Evolutionary conservation across 2,888 invertebrate species (phyloP).

Genomic region (Drosophila pegasa): DNA sequence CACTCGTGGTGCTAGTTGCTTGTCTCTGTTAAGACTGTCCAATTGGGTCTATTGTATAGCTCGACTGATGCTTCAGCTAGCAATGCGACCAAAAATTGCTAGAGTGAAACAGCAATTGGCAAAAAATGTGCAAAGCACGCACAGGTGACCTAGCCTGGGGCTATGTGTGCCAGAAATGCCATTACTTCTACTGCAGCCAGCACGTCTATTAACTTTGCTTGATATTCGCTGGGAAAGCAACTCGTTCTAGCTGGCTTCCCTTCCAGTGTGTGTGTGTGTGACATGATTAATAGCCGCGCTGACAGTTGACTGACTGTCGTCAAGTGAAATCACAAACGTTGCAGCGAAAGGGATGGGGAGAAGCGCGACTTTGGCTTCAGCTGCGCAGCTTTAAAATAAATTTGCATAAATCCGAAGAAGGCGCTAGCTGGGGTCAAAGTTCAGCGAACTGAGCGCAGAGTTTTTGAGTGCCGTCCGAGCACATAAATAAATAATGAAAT

Average conservation of each 20-base stretch:
- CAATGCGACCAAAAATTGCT: too few relatives aligned
- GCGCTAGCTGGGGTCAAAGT: slow-evolving; percentile 24
- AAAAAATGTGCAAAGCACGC: too few relatives aligned
- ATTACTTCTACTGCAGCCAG: background rate
- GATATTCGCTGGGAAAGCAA: background rate
- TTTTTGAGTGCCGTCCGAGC: background rate
- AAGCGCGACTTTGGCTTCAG: slow-evolving; percentile 15
- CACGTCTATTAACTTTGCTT: slow-evolving; percentile 7
- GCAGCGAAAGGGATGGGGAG: slow-evolving; percentile 7
- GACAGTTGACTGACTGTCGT: slow-evolving; percentile 80
- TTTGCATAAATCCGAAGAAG: slow-evolving; percentile 9
- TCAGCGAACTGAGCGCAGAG: slow-evolving; percentile 9
- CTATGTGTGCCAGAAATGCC: background rate
- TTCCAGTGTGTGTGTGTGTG: slow-evolving; percentile 51
- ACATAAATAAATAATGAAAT: slow-evolving; percentile 21
- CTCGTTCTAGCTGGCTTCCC: background rate
- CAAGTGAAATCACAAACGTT: slow-evolving; percentile 77
- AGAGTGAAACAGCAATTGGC: too few relatives aligned
- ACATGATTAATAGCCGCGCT: slow-evolving; percentile 83
- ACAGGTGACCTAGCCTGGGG: too few relatives aligned
- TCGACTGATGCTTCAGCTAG: too few relatives aligned
- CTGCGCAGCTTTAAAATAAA: slow-evolving; percentile 41
- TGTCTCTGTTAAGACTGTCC: too few relatives aligned
- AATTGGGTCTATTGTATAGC: too few relatives aligned
- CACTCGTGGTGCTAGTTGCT: too few relatives aligned